phyloP scores from a whole-genome alignment of 2,888 invertebrate species.

The Meganola albula region DNA sequence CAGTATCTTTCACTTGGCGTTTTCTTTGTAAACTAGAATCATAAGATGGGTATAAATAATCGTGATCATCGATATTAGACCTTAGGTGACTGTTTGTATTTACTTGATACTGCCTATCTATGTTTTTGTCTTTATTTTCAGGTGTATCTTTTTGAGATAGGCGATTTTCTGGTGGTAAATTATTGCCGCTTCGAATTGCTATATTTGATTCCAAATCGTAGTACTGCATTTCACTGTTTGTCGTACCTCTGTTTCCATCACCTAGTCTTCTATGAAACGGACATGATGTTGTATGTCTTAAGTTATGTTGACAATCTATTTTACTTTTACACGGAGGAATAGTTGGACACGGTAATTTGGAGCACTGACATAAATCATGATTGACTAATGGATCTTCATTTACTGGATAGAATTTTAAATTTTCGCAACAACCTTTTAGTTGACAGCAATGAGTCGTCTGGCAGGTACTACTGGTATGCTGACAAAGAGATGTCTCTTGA shows the following conservation, averaged over 20 bases:
- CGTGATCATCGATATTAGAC: slow-evolving; percentile 25
- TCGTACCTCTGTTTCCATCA: slow-evolving; percentile 26
- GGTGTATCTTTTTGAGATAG: slow-evolving; percentile 7
- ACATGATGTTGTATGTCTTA: not conserved
- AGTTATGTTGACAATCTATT: not conserved
- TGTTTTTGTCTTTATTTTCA: slow-evolving; percentile 24
- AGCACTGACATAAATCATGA: not conserved
- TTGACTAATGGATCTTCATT: not conserved
- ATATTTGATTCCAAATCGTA: slow-evolving; percentile 44
- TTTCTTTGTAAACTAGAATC: slow-evolving; percentile 45
- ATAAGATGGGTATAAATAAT: slow-evolving; percentile 38
- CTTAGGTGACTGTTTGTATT: slow-evolving; percentile 19
- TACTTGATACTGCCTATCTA: slow-evolving; percentile 13
- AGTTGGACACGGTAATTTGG: not conserved
- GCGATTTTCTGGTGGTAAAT: slow-evolving; percentile 15
- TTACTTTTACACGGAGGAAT: not conserved
- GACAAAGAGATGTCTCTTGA: slow-evolving; percentile 14
- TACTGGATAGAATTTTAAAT: slow-evolving; percentile 26
- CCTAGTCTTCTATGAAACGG: slow-evolving; percentile 5
- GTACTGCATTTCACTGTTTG: slow-evolving; percentile 29
- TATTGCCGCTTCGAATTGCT: slow-evolving; percentile 37
- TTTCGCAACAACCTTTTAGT: slow-evolving; percentile 5
- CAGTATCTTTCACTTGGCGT: slow-evolving; percentile 37
- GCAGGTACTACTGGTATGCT: not conserved
- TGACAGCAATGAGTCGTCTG: slow-evolving; percentile 8